Conservation (phyloP, 2,888 invertebrate species). For the Thymelicus acteon region DNA sequence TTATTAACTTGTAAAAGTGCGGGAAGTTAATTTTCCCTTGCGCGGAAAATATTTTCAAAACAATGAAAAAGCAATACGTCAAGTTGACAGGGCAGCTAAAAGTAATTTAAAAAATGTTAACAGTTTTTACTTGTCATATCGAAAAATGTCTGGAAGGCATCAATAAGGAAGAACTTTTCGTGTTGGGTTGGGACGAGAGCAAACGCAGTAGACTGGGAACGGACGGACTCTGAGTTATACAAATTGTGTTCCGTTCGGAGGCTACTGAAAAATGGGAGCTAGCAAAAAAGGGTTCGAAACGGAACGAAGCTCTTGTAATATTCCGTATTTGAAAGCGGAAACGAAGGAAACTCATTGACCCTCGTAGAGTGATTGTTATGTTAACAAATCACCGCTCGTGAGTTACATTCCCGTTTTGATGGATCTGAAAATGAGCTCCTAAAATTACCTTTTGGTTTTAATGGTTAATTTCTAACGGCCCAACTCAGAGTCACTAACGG, state of each 20-base stretch:
- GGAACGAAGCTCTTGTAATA: slow-evolving; percentile 58
- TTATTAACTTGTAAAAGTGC: slow-evolving; percentile 18
- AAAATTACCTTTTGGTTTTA: too few species aligned
- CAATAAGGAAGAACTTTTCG: slow-evolving; percentile 44
- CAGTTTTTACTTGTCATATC: not conserved
- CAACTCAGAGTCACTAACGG: too few species aligned
- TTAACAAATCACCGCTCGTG: slow-evolving; percentile 58
- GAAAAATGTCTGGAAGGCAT: slow-evolving; percentile 28
- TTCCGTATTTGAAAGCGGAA: slow-evolving; percentile 58
- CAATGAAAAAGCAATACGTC: slow-evolving; percentile 17
- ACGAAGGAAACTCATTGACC: slow-evolving; percentile 53
- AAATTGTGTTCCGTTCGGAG: slow-evolving; percentile 69
- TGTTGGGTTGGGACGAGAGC: slow-evolving; percentile 42
- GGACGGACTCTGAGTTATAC: slow-evolving; percentile 55
- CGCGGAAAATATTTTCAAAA: slow-evolving; percentile 1
- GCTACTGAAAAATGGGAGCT: slow-evolving; percentile 68
- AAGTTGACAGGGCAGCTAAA: slow-evolving; percentile 13
- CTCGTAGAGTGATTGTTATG: slow-evolving; percentile 56
- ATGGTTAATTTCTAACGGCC: too few species aligned
- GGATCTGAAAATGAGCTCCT: not conserved
- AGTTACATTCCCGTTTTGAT: not conserved
- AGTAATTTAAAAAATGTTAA: slow-evolving; percentile 11
- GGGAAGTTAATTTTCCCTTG: not conserved
- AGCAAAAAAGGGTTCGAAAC: slow-evolving; percentile 61
- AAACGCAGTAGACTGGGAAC: slow-evolving; percentile 40